A percentile compares a stretch with the other conserved stretches of the same genome.
Evolutionary conservation across 1,140 invertebrate genomes (phyloP).

Genomic region (Panulirus ornatus): DNA sequence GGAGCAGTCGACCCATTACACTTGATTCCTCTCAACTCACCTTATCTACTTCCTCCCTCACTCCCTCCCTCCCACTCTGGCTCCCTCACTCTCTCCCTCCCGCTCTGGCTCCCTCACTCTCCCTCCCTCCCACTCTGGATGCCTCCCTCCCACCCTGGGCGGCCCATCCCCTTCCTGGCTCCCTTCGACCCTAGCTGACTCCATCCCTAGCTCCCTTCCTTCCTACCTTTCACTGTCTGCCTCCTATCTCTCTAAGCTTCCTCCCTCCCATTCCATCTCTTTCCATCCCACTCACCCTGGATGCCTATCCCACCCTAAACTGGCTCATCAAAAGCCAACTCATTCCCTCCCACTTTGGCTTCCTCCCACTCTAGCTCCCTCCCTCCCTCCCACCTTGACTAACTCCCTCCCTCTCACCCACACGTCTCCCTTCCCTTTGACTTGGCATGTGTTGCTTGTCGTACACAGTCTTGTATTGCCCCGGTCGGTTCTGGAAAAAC

Average conservation of each 20-base stretch:
- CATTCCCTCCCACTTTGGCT: not conserved
- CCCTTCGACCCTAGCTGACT: not conserved
- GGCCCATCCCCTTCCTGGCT: constrained; percentile 4
- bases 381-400: not conserved
- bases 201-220: not conserved
- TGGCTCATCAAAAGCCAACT: too few relatives aligned
- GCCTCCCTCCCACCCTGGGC: constrained; percentile 8
- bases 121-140: not conserved
- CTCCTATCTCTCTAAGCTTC: not conserved
- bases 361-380: not conserved
- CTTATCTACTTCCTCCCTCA: constrained; percentile 30
- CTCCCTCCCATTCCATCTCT: not conserved
- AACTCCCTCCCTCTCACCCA: not conserved
- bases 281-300: not conserved
- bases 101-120: not conserved
- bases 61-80: not conserved
- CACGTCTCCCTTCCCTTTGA: not conserved
- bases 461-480: not conserved
- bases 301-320: not conserved
- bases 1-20: constrained; percentile 30
- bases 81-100: not conserved
- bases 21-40: constrained; percentile 35
- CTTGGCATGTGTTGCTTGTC: not conserved
- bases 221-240: not conserved
- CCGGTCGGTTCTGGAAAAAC: too few relatives aligned